Conservation (phyloP, 2,113 vertebrate genomes). For the Chunga burmeisteri region DNA sequence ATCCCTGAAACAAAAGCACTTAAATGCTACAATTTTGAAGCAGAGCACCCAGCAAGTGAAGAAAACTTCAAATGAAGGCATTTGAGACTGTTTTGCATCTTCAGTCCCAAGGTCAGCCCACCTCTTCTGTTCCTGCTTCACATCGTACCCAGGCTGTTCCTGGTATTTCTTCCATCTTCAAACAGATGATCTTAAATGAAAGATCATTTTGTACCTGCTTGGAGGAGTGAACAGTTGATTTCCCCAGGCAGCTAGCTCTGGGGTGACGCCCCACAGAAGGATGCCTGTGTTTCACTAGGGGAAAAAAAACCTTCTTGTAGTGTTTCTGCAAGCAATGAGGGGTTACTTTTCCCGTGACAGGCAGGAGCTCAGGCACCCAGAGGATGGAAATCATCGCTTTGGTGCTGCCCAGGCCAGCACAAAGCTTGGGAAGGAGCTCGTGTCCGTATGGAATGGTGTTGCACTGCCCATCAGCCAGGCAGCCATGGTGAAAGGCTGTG, state of each 20-base stretch:
- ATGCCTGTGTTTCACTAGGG: background rate
- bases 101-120: background rate
- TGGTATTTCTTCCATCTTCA: background rate
- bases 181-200: background rate
- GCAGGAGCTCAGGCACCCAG: background rate
- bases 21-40: background rate
- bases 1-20: background rate
- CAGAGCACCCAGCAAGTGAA: background rate
- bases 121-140: background rate
- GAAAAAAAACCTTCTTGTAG: background rate
- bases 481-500: background rate
- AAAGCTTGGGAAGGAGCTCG: background rate
- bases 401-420: background rate
- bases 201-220: background rate
- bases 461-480: background rate
- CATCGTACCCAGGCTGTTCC: background rate
- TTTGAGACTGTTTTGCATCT: background rate
- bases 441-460: accelerated
- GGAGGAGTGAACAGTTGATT: background rate
- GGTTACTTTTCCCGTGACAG: background rate
- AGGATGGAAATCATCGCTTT: background rate
- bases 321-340: background rate
- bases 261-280: background rate
- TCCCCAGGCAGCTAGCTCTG: background rate
- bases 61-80: background rate